Evolutionary conservation across 2,797 vertebrate species (phyloP), one percentile per base, ranked within the genome.

Genomic region (Darevskia mixta): DNA sequence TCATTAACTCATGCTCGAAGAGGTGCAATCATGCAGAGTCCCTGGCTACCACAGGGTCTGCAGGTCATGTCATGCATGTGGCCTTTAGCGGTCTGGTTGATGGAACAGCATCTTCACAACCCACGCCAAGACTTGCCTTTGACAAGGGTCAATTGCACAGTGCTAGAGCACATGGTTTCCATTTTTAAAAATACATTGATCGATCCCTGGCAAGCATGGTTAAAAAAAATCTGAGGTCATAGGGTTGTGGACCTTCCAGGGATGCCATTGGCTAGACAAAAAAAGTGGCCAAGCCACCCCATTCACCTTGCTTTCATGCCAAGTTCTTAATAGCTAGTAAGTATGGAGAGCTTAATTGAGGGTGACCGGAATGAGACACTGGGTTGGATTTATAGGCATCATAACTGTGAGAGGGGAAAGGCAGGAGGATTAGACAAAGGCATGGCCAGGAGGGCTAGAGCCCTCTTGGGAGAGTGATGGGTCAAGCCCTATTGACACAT

Each of bases 341-440:
- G 5, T 79, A 10, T 23, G 23, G n/a, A 79, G 17, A 23, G n/a
- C 27, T 79, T 79, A 58, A 35, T 35, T 55, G 58, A 35, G 55
- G 3, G 23, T 61, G 78, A 79, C 78, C 61, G 78, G 20, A 20
- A 79, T 61, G 49, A 58, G 58, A n/a, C n/a, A 61, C 32, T 55
- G n/a, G 55, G 23, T 61, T 79, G 61, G 78, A 79, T 79, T 79
- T n/a, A 79, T 79, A 79, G 78, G 78, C 20, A 61, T 35, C 58
- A n/a, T 61, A 61, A 49, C 58, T 18, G 27, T 32, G 15, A n/a
- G 58, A 10, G 2, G 6, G 32, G 78, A 35, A 18, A 58, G 78
- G 32, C 6, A 23, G 18, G 7, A 35, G n/a, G 32, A 23, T 3
- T 49, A 8, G n/a, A n/a, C 29, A 32, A n/a, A 61, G n/a, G 32